Evolutionary conservation across 2,797 vertebrate species (phyloP), one percentile per base, ranked within the genome.

Genomic region (Takifugu rubripes): DNA sequence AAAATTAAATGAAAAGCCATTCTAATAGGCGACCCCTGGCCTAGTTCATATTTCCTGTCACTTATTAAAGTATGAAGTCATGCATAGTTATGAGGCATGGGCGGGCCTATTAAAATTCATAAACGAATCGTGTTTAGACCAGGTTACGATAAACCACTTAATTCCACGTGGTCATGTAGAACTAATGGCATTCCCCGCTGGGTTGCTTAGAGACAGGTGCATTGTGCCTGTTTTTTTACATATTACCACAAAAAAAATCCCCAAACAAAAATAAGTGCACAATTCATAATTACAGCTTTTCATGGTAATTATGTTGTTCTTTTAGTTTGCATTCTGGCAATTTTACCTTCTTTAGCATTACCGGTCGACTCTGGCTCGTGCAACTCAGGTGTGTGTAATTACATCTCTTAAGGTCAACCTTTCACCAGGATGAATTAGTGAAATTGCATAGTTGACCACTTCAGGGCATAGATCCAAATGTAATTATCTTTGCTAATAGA

Each of bases 1-100:
- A 93, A 94, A 93, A 94, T 94, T 93, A 94, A 97, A 98, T 96
- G 97, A 96, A 95, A 97, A 99, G 95, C 95, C 96, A 94, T 94
- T 99, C 95, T 97, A 96, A 96, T 94, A 93, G 95, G 92, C 91
- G 92, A 95, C 95, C 93, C 93, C 91, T 96, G 94, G 95, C 94
- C 94, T 92, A 89, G 92, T 93, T 94, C 95, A 96, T 97, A 96
- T 96, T 95, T 96, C 94, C 95, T 96, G 94, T 96, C 96, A 96
- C 95, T 97, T 98, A 97, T 93, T 92, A 93, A 95, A 93, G 93
- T 93, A 93, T 91, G 93, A 93, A 96, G 93, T 94, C 93, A 95
- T 96, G 95, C 94, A 96, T 97, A 99, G 96, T 97, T 97, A 98
- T 96, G 93, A 94, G 93, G 91, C 93, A 91, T 91, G 91, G 93